phyloP scores from a whole-genome alignment of 2,113 vertebrate genomes.

The Ranitomeya imitator region DNA sequence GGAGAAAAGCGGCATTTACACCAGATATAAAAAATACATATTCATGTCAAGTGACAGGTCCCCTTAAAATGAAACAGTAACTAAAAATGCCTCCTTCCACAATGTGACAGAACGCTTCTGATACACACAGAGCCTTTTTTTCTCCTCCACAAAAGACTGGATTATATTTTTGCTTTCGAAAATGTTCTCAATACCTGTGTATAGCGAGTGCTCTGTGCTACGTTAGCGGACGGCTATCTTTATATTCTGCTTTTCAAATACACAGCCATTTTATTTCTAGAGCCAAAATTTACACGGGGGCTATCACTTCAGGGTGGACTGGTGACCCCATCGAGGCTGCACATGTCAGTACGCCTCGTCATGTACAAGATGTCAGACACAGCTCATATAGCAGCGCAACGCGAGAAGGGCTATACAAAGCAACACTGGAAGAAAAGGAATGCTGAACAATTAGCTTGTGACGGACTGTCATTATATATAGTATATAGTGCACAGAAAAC shows the following conservation, averaged over 20 bases:
- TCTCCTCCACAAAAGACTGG: not conserved
- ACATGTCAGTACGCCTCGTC: not conserved
- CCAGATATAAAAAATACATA: too few relatives aligned
- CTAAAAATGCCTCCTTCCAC: too few relatives aligned
- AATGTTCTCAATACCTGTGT: not conserved
- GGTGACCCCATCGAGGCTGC: not conserved
- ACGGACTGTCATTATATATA: too few relatives aligned
- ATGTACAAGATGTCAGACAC: not conserved
- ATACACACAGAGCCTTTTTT: not conserved
- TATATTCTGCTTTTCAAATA: not conserved
- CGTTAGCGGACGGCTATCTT: not conserved
- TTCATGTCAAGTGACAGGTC: too few relatives aligned
- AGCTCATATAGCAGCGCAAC: too few relatives aligned
- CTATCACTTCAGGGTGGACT: not conserved
- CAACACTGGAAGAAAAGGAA: too few relatives aligned
- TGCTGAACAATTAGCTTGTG: too few relatives aligned
- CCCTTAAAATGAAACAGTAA: not conserved
- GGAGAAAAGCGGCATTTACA: too few relatives aligned
- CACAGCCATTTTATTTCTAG: not conserved
- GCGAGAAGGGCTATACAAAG: too few relatives aligned
- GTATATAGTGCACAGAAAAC: too few relatives aligned
- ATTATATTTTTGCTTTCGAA: not conserved
- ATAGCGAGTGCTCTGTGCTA: not conserved
- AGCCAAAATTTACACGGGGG: not conserved
- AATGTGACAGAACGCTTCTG: not conserved